These are phyloP conservation scores for Daptonema setosum DNA, from an alignment of 2,888 invertebrate genomes.

Conservation along the genomic window DNA sequence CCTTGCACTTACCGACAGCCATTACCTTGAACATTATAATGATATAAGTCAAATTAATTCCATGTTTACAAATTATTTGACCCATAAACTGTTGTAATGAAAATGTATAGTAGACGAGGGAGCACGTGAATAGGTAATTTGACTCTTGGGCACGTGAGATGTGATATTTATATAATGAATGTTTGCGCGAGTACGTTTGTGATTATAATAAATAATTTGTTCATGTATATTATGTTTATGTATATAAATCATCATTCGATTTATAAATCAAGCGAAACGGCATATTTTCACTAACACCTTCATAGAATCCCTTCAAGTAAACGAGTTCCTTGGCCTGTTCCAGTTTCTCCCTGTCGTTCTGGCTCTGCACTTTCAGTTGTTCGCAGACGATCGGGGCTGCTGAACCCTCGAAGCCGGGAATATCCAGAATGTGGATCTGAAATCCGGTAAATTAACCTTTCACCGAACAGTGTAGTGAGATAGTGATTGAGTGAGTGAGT, in stretches of 20 bases:
- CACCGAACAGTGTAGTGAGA: too few relatives aligned
- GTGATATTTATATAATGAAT: too few relatives aligned
- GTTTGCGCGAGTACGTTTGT: too few relatives aligned
- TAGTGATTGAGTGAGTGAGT: too few relatives aligned
- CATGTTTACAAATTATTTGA: not conserved
- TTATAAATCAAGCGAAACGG: too few relatives aligned
- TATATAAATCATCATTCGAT: too few relatives aligned
- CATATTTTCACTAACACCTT: slow-evolving; percentile 33
- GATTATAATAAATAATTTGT: too few relatives aligned
- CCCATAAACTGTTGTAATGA: not conserved
- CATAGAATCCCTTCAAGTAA: slow-evolving; percentile 83
- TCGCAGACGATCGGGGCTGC: slow-evolving; percentile 64
- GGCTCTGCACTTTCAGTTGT: slow-evolving; percentile 78
- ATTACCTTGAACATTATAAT: slow-evolving; percentile 36
- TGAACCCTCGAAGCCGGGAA: slow-evolving; percentile 66
- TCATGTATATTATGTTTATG: too few relatives aligned
- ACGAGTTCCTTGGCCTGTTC: slow-evolving; percentile 81
- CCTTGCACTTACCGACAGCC: slow-evolving; percentile 63
- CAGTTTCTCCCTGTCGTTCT: slow-evolving; percentile 78
- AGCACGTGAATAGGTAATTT: too few relatives aligned
- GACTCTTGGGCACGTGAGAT: too few relatives aligned
- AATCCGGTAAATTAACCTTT: too few relatives aligned
- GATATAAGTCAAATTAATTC: not conserved
- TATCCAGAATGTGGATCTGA: slow-evolving; percentile 60
- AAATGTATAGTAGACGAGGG: too few relatives aligned